Evolutionary conservation across 2,797 vertebrate genomes (phyloP).

Genomic region (Arnoldichthys spilopterus): DNA sequence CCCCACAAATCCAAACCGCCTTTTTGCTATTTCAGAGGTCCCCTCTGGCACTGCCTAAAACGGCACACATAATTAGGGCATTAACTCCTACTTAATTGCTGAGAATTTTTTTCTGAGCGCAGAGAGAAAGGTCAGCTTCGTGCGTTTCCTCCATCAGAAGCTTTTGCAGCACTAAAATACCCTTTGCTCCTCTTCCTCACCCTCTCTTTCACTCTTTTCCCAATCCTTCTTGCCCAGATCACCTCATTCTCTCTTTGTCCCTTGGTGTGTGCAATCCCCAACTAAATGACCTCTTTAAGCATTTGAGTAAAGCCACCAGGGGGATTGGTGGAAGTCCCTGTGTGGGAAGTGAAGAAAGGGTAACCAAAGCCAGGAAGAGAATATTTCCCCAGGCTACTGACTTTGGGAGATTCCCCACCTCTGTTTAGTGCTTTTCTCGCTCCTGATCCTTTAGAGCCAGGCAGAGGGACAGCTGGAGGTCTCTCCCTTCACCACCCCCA

Average conservation of each 20-base stretch:
- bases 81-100: conserved; percentile 62
- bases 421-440: conserved; percentile 22
- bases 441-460: conserved; percentile 53
- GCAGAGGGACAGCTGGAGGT: conserved; percentile 61
- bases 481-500: conserved; percentile 40
- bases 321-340: conserved; percentile 44
- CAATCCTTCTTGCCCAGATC: conserved; percentile 1
- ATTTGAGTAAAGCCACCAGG: conserved; percentile 27
- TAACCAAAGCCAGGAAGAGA: conserved; percentile 51
- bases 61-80: conserved; percentile 65
- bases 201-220: conserved; percentile 25
- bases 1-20: conserved; percentile 33
- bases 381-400: conserved; percentile 57
- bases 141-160: conserved; percentile 50
- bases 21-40: conserved; percentile 56
- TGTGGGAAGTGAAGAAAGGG: conserved; percentile 49
- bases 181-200: conserved; percentile 2
- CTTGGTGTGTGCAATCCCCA: conserved; percentile 45
- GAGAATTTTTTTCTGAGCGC: conserved; percentile 43
- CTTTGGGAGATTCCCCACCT: conserved; percentile 47
- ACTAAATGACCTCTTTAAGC: conserved; percentile 52
- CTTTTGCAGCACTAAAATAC: conserved; percentile 34
- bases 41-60: conserved; percentile 64
- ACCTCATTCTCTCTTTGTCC: conserved; percentile 17
- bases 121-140: conserved; percentile 59